These are phyloP conservation scores for Scarus forsteni DNA, from an alignment of 2,797 vertebrate genomes.

Conservation along the genomic window DNA sequence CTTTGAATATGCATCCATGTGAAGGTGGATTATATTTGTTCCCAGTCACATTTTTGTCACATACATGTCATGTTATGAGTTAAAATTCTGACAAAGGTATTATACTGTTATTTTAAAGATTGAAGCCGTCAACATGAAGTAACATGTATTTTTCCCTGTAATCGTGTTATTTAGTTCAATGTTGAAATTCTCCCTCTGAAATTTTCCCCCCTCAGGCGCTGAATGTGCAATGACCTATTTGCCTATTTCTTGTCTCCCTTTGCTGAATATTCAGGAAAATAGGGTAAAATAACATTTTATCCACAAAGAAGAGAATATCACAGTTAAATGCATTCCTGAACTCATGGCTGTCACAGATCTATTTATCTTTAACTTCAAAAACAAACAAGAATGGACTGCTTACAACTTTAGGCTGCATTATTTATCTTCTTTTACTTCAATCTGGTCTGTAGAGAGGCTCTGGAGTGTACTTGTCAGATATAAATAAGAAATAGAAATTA, in stretches of 20 bases:
- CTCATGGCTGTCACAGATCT: neutral
- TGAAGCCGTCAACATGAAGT: neutral
- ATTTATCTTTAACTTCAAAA: neutral
- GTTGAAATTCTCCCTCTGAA: neutral
- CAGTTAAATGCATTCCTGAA: neutral
- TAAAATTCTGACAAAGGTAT: neutral
- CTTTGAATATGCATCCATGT: conserved; percentile 31
- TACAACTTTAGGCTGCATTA: conserved; percentile 3
- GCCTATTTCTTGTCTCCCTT: conserved; percentile 12
- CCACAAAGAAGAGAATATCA: neutral
- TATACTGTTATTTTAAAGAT: conserved; percentile 8
- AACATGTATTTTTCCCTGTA: neutral
- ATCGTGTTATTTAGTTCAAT: neutral
- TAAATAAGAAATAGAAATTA: too few relatives aligned
- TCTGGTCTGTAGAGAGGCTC: too few relatives aligned
- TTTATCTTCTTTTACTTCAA: neutral
- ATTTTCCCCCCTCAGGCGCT: neutral
- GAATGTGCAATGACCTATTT: conserved; percentile 33
- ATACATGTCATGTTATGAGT: conserved; percentile 15
- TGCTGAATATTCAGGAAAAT: conserved; percentile 8
- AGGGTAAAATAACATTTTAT: neutral
- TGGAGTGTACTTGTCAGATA: too few relatives aligned
- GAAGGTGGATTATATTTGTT: conserved; percentile 6
- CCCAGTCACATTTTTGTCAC: conserved; percentile 21
- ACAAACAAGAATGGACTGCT: neutral